Percentiles rank a stretch among this genome's conserved stretches.
Evolutionary conservation across 2,113 vertebrate species (phyloP).

Genomic region (Melanostigma gelatinosum): DNA sequence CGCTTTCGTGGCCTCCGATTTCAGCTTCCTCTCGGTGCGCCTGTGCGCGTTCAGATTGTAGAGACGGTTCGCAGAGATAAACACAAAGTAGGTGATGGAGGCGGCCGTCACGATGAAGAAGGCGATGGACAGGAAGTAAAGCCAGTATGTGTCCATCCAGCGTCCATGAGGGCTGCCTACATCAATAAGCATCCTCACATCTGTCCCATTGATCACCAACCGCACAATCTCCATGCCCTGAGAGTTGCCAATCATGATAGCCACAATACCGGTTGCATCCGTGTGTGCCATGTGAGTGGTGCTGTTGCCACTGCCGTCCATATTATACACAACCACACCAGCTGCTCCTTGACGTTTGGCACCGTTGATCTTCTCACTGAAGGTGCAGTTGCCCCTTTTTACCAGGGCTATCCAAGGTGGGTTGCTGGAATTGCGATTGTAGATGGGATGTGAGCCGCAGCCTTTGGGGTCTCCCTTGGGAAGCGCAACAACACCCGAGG

Average conservation of each 20-base stretch:
- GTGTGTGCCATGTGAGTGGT: slow-evolving; percentile 79
- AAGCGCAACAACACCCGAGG: slow-evolving; percentile 56
- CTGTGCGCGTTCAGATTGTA: slow-evolving; percentile 52
- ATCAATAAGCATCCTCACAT: slow-evolving; percentile 60
- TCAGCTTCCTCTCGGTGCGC: slow-evolving; percentile 84
- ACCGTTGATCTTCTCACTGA: slow-evolving; percentile 86
- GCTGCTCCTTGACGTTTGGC: slow-evolving; percentile 81
- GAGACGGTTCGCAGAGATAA: slow-evolving; percentile 73
- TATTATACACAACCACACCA: slow-evolving; percentile 90
- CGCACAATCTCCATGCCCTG: slow-evolving; percentile 64
- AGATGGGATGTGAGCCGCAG: slow-evolving; percentile 60
- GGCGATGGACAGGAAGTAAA: slow-evolving; percentile 80
- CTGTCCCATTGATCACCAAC: slow-evolving; percentile 61
- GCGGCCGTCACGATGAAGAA: slow-evolving; percentile 80
- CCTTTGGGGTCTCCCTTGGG: slow-evolving; percentile 71
- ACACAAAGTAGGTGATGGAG: slow-evolving; percentile 78
- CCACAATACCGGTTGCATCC: slow-evolving; percentile 45
- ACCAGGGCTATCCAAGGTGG: slow-evolving; percentile 89
- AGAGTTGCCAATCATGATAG: slow-evolving; percentile 78
- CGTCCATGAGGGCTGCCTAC: slow-evolving; percentile 62
- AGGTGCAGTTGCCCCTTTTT: slow-evolving; percentile 90
- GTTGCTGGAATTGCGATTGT: slow-evolving; percentile 32
- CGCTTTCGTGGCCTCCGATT: slow-evolving; percentile 89
- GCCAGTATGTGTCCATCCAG: slow-evolving; percentile 79
- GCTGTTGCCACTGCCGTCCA: slow-evolving; percentile 76